Conservation (phyloP, 2,797 vertebrate species). For the Tokudaia tokunoshimensis region DNA sequence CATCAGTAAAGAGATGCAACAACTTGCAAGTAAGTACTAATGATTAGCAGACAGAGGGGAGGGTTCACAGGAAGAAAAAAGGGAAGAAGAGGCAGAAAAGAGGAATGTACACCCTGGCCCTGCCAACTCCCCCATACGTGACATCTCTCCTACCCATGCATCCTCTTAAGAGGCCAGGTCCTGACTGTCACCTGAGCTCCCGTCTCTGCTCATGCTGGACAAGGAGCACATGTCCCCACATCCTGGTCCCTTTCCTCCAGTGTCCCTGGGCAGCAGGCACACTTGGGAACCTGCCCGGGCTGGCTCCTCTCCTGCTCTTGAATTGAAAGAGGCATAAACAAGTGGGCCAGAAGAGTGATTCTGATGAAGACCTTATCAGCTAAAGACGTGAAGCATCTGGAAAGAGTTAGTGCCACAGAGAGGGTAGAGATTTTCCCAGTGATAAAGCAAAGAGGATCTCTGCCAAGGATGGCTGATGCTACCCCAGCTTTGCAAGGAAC, state of each 20-base stretch:
- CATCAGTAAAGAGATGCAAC: background rate
- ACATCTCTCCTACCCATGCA: background rate
- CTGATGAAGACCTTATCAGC: conserved; percentile 34
- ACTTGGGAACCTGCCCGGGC: accelerated
- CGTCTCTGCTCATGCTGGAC: background rate
- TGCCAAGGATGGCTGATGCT: background rate
- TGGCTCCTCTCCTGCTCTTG: background rate
- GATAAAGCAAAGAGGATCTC: background rate
- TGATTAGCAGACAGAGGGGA: background rate
- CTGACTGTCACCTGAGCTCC: accelerated
- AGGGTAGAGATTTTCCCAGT: background rate
- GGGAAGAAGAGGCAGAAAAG: background rate
- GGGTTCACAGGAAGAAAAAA: accelerated
- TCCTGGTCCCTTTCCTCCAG: background rate
- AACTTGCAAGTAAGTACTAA: background rate
- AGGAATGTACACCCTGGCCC: background rate
- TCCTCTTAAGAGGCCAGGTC: background rate
- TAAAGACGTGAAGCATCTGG: conserved; percentile 42
- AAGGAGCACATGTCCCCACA: accelerated
- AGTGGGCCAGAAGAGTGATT: background rate
- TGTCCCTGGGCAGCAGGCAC: background rate
- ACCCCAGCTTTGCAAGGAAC: background rate
- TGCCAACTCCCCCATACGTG: background rate
- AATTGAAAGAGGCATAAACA: conserved; percentile 4
- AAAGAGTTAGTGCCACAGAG: background rate